Conservation (phyloP, 2,888 invertebrate genomes). For the Microctonus brassicae region DNA sequence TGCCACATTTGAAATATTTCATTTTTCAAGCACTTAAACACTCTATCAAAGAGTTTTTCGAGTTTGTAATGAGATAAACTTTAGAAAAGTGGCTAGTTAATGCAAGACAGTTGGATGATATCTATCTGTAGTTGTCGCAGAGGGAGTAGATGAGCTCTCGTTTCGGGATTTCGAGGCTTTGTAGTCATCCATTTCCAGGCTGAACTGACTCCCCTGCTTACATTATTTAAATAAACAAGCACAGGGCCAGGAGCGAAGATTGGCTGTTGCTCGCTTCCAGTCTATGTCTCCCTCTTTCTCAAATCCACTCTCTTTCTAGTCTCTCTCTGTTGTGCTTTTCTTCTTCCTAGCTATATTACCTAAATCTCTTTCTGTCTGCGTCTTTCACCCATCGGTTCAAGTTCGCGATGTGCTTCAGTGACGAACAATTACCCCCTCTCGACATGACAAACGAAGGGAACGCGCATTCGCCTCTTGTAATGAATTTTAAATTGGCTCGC, state of each 20-base stretch:
- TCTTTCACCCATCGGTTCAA: conserved; percentile 35
- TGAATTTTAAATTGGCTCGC: conserved; percentile 69
- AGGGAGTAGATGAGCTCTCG: conserved; percentile 10
- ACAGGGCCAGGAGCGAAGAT: conserved; percentile 50
- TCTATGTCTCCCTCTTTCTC: conserved; percentile 43
- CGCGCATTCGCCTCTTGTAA: conserved; percentile 56
- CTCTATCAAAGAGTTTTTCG: conserved; percentile 4
- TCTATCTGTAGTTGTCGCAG: conserved; percentile 39
- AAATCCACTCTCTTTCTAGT: conserved; percentile 13
- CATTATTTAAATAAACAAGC: conserved; percentile 70
- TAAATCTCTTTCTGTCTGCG: conserved; percentile 35
- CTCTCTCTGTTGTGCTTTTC: conserved; percentile 26
- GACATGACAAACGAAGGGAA: conserved; percentile 48
- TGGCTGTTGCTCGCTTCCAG: conserved; percentile 46
- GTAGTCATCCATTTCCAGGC: conserved; percentile 66
- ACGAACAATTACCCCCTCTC: conserved; percentile 68
- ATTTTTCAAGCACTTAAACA: background rate
- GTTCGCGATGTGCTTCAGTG: conserved; percentile 54
- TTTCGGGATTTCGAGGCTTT: conserved; percentile 63
- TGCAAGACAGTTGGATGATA: conserved; percentile 45
- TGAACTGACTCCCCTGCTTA: conserved; percentile 50
- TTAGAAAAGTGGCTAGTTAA: conserved; percentile 25
- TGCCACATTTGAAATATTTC: background rate
- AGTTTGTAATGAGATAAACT: conserved; percentile 39
- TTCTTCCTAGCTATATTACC: background rate